phyloP scores from a whole-genome alignment of 2,888 invertebrate species.

The Theodoxus fluviatilis region DNA sequence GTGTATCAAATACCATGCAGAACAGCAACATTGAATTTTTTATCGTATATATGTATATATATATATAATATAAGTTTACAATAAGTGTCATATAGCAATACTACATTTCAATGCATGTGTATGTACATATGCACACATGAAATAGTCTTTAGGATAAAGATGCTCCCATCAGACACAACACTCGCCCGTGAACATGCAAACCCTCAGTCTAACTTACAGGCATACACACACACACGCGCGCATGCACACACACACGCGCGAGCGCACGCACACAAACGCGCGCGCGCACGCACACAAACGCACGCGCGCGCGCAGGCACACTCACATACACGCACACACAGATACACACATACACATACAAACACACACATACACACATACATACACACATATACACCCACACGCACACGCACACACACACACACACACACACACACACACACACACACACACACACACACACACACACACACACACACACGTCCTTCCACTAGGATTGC shows the following conservation, averaged over 20 bases:
- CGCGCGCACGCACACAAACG: too few species aligned
- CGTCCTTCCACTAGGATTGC: too few species aligned
- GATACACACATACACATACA: constrained; percentile 3
- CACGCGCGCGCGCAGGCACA: constrained; percentile 5
- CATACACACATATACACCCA: background rate
- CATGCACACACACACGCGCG: constrained; percentile 16
- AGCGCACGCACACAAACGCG: too few species aligned
- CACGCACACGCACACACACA: background rate
- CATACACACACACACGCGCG: background rate
- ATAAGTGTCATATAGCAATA: too few species aligned
- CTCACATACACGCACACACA: constrained; percentile 20
- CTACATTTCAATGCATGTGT: too few species aligned
- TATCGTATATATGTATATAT: too few species aligned
- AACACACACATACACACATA: background rate
- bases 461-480: background rate
- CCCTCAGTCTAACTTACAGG: background rate
- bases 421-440: background rate
- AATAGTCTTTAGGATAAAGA: background rate
- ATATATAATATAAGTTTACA: too few species aligned
- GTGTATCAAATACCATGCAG: too few species aligned
- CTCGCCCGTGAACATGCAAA: background rate
- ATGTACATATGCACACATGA: too few species aligned
- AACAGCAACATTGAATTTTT: too few species aligned
- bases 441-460: background rate
- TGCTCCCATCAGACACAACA: background rate